Base-by-base conservation (phyloP, 2,888 invertebrate species). In the Drosophila multiciliata region DNA sequence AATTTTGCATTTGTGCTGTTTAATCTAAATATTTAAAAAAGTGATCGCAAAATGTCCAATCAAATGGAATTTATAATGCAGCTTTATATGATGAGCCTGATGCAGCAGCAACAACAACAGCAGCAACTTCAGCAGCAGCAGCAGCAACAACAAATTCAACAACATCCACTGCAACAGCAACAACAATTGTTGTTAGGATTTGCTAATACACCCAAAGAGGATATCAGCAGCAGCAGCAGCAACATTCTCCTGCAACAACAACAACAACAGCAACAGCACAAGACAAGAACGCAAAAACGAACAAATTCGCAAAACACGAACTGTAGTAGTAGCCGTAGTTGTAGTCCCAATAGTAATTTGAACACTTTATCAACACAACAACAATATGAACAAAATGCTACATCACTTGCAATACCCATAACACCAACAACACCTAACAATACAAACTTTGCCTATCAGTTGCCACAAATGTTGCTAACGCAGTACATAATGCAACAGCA, bases 311-410 rank as follows among this genome's bases (percentile, higher is more conserved):
- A 92, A 89, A 90, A 83, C 78, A 84, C 83, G 80, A 91, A 91
- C 90, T 88, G 92, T 92, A 92, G 92, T 92, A 91, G 92, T 92
- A 92, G 92, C 91, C 87, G 92, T 92, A 92, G 92, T 92, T 87
- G 92, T 91, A 92, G 92, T 92, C 91, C 91, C 85, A 92, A 92
- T 91, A 91, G 91, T 92, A 91, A 92, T 92, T 90, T 86, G 87
- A 91, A 89, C 81, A 82, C 79, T 78, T 80, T 75, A 61, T 62
- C 76, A 63, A 23, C 36, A 63, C 57, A 57, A 42, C 66, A 75
- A 66, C 75, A 73, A 76, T 68, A 73, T 73, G 73, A 75, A 70
- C 68, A 66, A 70, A 55, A 49, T 42, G 64, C 74, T 65, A 67
- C 77, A 78, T 64, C 78, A 68, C 58, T 77, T 76, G 70, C 75